phyloP scores from a whole-genome alignment of 2,888 invertebrate genomes.

The Noctua janthina region DNA sequence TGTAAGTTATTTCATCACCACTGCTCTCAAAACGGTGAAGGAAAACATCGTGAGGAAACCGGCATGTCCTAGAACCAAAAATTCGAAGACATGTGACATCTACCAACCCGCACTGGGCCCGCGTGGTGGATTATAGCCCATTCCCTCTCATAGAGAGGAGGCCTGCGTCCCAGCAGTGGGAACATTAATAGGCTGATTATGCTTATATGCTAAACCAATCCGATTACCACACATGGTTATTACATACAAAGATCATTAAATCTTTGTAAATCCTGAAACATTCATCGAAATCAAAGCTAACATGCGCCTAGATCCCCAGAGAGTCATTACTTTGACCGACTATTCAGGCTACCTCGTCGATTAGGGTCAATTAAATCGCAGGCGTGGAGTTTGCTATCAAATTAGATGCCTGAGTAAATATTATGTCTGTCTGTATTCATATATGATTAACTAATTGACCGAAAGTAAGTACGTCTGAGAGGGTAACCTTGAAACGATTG shows the following conservation, averaged over 20 bases:
- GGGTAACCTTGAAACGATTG: not conserved
- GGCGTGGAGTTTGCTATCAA: constrained; percentile 12
- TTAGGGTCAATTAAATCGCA: constrained; percentile 41
- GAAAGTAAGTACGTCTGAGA: not conserved
- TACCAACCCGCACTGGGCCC: no score
- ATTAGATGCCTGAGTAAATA: constrained; percentile 23
- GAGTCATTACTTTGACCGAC: constrained; percentile 19
- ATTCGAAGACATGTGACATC: no score
- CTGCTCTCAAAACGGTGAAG: no score
- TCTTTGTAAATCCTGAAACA: not conserved
- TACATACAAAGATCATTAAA: not conserved
- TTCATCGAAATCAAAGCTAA: constrained; percentile 6
- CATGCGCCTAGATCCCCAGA: not conserved
- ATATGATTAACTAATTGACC: constrained; percentile 1
- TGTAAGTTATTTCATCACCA: no score
- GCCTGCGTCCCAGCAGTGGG: no score
- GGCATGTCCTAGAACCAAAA: no score
- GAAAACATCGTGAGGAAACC: no score
- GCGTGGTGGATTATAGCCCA: no score
- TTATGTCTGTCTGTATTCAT: constrained; percentile 7
- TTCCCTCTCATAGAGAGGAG: no score
- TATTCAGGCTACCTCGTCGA: constrained; percentile 32
- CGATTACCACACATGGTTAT: not conserved
- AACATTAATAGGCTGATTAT: no score
- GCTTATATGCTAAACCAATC: not conserved